Evolutionary conservation across 2,888 invertebrate genomes (phyloP).

Genomic region (Nomada ruficornis): DNA sequence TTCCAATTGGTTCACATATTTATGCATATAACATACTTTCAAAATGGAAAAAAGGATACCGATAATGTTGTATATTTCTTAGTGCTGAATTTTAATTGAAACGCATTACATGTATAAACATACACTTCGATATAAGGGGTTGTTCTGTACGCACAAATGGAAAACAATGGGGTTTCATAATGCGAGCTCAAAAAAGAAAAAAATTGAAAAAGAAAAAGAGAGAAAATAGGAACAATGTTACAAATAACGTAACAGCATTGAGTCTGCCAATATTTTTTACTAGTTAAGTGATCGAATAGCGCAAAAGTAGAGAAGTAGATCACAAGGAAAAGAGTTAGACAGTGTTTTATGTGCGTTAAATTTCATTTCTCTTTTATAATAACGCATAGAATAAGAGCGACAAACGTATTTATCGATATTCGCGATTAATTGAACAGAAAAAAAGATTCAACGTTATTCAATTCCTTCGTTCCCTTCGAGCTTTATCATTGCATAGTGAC

Average conservation of each 20-base stretch:
- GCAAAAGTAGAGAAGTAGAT: conserved; percentile 64
- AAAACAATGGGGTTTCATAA: conserved; percentile 35
- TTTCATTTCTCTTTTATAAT: conserved; percentile 42
- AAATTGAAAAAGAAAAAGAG: conserved; percentile 15
- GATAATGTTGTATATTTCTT: conserved; percentile 10
- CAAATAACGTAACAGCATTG: conserved; percentile 63
- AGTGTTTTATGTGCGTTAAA: conserved; percentile 47
- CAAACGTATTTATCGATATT: conserved; percentile 49
- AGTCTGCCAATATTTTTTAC: conserved; percentile 74
- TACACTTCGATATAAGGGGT: conserved; percentile 34
- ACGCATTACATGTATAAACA: conserved; percentile 30
- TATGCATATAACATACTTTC: conserved; percentile 11
- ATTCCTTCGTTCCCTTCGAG: conserved; percentile 22
- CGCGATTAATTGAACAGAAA: conserved; percentile 24
- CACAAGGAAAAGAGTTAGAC: conserved; percentile 37
- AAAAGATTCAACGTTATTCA: conserved; percentile 42
- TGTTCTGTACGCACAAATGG: conserved; percentile 65
- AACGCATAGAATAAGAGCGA: conserved; percentile 62
- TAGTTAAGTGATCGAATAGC: conserved; percentile 63
- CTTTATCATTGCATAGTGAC: conserved; percentile 18
- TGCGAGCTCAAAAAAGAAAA: conserved; percentile 62
- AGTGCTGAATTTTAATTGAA: conserved; percentile 43
- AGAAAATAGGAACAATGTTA: conserved; percentile 58
- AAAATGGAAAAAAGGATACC: neutral
- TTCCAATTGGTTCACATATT: conserved; percentile 52